Base-by-base conservation (phyloP, 2,888 invertebrate genomes). In the Cataglyphis livida region DNA sequence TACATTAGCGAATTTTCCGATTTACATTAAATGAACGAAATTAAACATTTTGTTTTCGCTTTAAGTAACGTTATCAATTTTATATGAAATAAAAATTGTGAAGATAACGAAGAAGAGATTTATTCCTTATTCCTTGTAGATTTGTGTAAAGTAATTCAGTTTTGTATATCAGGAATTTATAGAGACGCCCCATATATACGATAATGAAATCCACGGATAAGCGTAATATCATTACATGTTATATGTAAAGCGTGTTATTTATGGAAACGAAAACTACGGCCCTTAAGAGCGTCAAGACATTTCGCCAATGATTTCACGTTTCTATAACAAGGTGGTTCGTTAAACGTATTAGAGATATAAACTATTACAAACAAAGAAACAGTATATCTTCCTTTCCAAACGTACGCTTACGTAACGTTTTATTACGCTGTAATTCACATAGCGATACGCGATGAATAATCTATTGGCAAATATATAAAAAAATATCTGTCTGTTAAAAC, bases 391-490 rank as follows among this genome's bases (percentile, higher is more conserved):
- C 15, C 61, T 68, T 21, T 41, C 54, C 54, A 57, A 76, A 76
- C 41, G 32, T 76, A 28, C 54, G n/a, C 41, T 76, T 76, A 76
- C 76, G 76, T 68, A 68, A 76, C 15, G 76, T 57, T 76, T 76
- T 76, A 76, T 76, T 76, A 57, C 76, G 68, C 57, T 66, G 25
- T 76, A 68, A 76, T 76, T 76, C 68, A 76, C 38, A 3, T 41
- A n/a, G 66, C 76, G 41, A 76, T 76, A 76, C 41, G 61, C 61
- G 62, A 61, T 25, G 54, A 76, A 68, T 76, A 68, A 76, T 76
- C 76, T 76, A 28, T 68, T 57, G 21, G 57, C 28, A 76, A 57
- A 68, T 32, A 68, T 41, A 68, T 54, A n/a, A 76, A 54, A 65
- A 65, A 65, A 65, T 61, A 38, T 76, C 15, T 15, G 41, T 57